Base-by-base conservation (phyloP, 1,140 invertebrate genomes). In the Thalassaphorura encarpata region DNA sequence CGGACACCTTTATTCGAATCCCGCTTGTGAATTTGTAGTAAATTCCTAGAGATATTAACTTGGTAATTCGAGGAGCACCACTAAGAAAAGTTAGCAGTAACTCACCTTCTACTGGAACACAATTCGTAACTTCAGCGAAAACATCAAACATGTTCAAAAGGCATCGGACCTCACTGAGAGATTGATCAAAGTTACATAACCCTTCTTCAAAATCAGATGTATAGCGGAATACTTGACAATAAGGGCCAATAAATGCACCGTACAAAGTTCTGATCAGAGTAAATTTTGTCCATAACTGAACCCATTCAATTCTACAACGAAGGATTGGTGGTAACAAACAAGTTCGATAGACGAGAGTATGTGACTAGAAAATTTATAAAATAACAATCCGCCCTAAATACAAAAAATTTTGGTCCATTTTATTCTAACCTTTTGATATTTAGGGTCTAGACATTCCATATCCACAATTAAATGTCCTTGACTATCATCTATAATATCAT, bases 11-110 rank as follows among this genome's bases (percentile, higher is more conserved):
- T 1, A 61, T 18, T 2, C 21, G 18, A 0, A 56, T 39, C 11
- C 63, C 63, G 26, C 62, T 60, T 11, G n/a, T 19, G 29, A 65
- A 55, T 40, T 62, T 59, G 51, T 52, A 62, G 21, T 60, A 58
- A 21, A 60, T 13, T 18, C 63, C 62, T 63, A 23, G 3, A 40
- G 5, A 24, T 24, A 26, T 15, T 19, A 24, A 50, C 52, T 42
- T 26, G 41, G 24, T 27, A 16, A 23, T 21, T 49, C 15, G 6
- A 5, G 8, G 6, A 47, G 24, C 51, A 51, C 24, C 18, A 15
- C 26, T 27, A 31, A 23, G 23, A 26, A 26, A 26, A 11, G 26
- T 11, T 5, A 49, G 33, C 15, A 15, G 5, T 49, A 13, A 24
- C n/a, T 28, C 41, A 62, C 60, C 61, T 27, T 28, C 21, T 1